These are phyloP conservation scores for Paralinhomoeus sp. DNA, from an alignment of 2,888 invertebrate genomes.

Conservation along the genomic window DNA sequence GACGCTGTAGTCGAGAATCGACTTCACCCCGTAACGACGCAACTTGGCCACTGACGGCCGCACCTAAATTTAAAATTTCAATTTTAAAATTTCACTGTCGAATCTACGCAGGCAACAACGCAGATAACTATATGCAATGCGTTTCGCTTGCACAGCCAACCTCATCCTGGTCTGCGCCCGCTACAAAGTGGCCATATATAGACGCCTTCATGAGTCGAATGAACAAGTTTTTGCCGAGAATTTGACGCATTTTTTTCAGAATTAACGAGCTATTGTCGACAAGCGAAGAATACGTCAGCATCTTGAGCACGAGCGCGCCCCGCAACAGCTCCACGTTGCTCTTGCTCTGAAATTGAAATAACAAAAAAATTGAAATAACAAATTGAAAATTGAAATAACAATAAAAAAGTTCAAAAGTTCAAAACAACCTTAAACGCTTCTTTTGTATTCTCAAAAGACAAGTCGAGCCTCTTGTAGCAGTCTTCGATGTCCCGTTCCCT, in stretches of 20 bases:
- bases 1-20: conserved; percentile 92
- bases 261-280: conserved; percentile 18
- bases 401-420: neutral
- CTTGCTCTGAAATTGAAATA: conserved; percentile 8
- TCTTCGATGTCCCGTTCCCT: neutral
- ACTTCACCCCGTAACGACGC: conserved; percentile 84
- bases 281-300: conserved; percentile 15
- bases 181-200: conserved; percentile 98
- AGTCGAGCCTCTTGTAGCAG: neutral
- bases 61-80: conserved; percentile 26
- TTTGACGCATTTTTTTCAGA: conserved; percentile 11
- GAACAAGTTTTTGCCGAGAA: conserved; percentile 11
- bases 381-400: too few species aligned
- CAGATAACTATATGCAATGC: neutral
- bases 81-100: neutral
- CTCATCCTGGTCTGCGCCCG: conserved; percentile 45
- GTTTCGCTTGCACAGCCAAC: conserved; percentile 6
- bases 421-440: neutral
- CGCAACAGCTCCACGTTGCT: conserved; percentile 19
- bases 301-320: conserved; percentile 15
- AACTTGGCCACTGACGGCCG: conserved; percentile 59
- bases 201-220: conserved; percentile 53
- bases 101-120: neutral
- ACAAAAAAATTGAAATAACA: neutral
- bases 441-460: neutral